Percentiles rank a stretch among this genome's conserved stretches.
Evolutionary conservation across 2,888 invertebrate genomes (phyloP).

Genomic region (Muscina levida): DNA sequence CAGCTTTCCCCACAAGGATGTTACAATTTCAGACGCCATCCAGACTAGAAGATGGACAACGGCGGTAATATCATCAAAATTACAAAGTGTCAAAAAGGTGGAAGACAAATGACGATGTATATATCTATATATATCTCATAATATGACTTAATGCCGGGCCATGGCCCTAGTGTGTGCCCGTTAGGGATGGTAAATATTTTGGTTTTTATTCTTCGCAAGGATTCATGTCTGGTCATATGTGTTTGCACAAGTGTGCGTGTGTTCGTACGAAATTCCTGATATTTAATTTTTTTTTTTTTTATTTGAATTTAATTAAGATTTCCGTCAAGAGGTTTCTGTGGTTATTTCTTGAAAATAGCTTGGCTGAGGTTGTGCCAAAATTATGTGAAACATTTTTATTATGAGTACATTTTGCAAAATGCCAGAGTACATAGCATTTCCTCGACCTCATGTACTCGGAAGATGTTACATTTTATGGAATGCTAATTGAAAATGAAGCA

Average conservation of each 20-base stretch:
- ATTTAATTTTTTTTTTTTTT: slow-evolving; percentile 43
- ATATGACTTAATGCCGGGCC: slow-evolving; percentile 51
- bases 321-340: slow-evolving; percentile 56
- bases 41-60: too few relatives aligned
- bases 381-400: slow-evolving; percentile 58
- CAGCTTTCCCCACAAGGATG: too few relatives aligned
- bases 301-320: slow-evolving; percentile 64
- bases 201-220: slow-evolving; percentile 3
- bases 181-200: slow-evolving; percentile 49
- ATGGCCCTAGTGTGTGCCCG: slow-evolving; percentile 36
- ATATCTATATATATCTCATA: too few relatives aligned
- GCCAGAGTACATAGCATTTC: slow-evolving; percentile 5
- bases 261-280: slow-evolving; percentile 42
- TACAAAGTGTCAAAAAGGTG: slow-evolving; percentile 30
- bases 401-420: slow-evolving; percentile 65
- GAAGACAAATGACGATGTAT: too few relatives aligned
- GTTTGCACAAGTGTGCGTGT: not conserved
- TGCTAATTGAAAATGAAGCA: slow-evolving; percentile 32
- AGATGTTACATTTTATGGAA: slow-evolving; percentile 36
- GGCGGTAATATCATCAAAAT: slow-evolving; percentile 35
- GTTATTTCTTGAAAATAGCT: slow-evolving; percentile 50
- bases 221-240: slow-evolving; percentile 1
- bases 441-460: slow-evolving; percentile 4
- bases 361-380: slow-evolving; percentile 52
- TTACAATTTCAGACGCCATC: too few relatives aligned